Base-by-base conservation (phyloP, 92 coral and sea anemone species). In the Zoanthus gigantus region DNA sequence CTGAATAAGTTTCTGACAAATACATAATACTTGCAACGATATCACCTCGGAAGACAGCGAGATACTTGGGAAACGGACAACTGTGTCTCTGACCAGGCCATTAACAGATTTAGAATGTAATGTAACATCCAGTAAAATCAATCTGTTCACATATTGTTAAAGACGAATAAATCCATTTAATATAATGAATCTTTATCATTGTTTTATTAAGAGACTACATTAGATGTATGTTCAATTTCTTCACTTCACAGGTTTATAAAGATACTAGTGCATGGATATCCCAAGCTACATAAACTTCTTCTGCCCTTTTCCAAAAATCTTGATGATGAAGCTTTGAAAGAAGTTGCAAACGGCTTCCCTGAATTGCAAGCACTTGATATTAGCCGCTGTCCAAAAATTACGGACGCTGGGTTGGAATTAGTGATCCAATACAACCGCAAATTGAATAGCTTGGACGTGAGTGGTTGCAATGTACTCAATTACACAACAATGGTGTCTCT, bases 361-460 rank as follows among this genome's bases (percentile, higher is more conserved):
- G 85, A 81, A 14, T 46, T 81, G 44, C 47, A 74, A 81, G 61
- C 74, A 53, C 75, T 81, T 60, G 75, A 65, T 66, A 81, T 81
- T 28, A 81, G 85, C 65, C 61, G 75, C 61, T 66, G 85, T 34
- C 85, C 85, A 14, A 81, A 81, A 48, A 58, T 81, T 17, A 81
- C 85, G 28, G 85, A 81, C 53, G 63, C 50, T 15, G 85, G 85
- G 46, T 74, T 81, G 61, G 85, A 58, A 44, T 74, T 34, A 81
- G 85, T 81, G 63, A 14, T 81, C 46, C 46, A 81, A 42, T 63
- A 9, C 61, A 81, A 81, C 63, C 74, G 61, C 46, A 66, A 81
- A 47, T 60, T 81, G 18, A 74, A 66, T 63, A 65, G 74, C 13
- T 14, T 81, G 63, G 85, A 81, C 71, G 85, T 81, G 9, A 81